These are phyloP conservation scores for Rotaria macrura DNA, from an alignment of 2,888 invertebrate species.

Conservation along the genomic window DNA sequence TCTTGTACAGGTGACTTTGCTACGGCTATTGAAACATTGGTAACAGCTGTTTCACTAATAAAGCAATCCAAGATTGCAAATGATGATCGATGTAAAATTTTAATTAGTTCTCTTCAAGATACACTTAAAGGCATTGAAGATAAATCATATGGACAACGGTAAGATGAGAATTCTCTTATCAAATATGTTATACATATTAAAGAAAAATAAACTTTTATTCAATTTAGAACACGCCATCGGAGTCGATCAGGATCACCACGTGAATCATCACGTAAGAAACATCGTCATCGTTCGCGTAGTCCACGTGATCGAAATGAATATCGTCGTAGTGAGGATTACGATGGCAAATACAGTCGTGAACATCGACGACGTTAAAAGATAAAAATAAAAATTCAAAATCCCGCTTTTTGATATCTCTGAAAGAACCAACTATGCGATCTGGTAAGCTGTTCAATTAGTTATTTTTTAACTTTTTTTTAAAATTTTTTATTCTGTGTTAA, in stretches of 20 bases:
- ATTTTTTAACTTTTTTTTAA: not conserved
- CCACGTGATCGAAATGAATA: constrained; percentile 11
- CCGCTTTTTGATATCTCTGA: not conserved
- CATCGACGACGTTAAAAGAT: not conserved
- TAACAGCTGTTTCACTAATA: constrained; percentile 93
- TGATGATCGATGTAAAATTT: constrained; percentile 92
- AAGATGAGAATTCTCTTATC: too few species aligned
- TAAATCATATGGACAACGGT: constrained; percentile 64
- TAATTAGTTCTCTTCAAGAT: constrained; percentile 89
- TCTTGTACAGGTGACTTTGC: constrained; percentile 68
- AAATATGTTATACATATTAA: too few species aligned
- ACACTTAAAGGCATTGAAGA: constrained; percentile 91
- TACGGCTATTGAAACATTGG: constrained; percentile 92
- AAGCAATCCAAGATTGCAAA: constrained; percentile 90
- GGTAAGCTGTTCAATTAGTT: not conserved
- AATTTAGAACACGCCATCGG: not conserved
- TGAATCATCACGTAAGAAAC: constrained; percentile 15
- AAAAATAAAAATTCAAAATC: not conserved
- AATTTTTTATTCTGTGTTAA: not conserved
- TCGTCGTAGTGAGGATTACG: constrained; percentile 3
- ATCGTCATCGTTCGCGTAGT: constrained; percentile 16
- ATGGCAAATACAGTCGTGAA: constrained; percentile 3
- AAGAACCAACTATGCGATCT: not conserved
- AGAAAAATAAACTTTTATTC: too few species aligned
- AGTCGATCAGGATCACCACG: constrained; percentile 7